These are phyloP conservation scores for Bovichtus variegatus DNA, from an alignment of 2,797 vertebrate species.

Conservation along the genomic window DNA sequence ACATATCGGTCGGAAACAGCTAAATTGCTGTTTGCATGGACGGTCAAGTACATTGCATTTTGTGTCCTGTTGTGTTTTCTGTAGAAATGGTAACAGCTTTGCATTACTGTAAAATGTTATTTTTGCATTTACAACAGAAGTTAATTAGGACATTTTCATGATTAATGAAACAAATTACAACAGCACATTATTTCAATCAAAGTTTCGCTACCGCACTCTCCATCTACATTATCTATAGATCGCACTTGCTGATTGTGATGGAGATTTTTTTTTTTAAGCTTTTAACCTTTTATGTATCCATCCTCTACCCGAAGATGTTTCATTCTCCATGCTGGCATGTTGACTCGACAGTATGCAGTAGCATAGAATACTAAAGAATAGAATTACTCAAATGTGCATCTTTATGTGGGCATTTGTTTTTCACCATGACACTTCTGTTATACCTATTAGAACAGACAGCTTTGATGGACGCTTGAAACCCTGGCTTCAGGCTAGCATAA, in stretches of 20 bases:
- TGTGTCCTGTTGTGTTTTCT: conserved; percentile 23
- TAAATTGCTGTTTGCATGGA: conserved; percentile 33
- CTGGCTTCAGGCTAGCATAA: neutral
- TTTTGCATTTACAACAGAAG: neutral
- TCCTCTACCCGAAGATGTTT: neutral
- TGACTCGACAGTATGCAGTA: conserved; percentile 5
- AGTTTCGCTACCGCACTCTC: neutral
- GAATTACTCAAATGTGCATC: neutral
- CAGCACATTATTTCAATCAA: neutral
- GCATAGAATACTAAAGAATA: neutral
- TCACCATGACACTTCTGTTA: neutral
- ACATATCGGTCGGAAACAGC: conserved; percentile 12
- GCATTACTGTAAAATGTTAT: neutral
- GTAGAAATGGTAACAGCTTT: neutral
- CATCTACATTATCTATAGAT: neutral
- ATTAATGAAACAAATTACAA: conserved; percentile 9
- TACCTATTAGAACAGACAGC: neutral
- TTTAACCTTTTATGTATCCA: conserved; percentile 7
- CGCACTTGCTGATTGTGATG: neutral
- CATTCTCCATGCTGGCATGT: conserved; percentile 2
- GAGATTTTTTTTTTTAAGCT: neutral
- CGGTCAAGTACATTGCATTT: neutral
- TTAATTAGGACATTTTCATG: neutral
- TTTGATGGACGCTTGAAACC: neutral
- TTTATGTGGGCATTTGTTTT: neutral